Base-by-base conservation (phyloP, 2,888 invertebrate genomes). In the Clusia tigrina region DNA sequence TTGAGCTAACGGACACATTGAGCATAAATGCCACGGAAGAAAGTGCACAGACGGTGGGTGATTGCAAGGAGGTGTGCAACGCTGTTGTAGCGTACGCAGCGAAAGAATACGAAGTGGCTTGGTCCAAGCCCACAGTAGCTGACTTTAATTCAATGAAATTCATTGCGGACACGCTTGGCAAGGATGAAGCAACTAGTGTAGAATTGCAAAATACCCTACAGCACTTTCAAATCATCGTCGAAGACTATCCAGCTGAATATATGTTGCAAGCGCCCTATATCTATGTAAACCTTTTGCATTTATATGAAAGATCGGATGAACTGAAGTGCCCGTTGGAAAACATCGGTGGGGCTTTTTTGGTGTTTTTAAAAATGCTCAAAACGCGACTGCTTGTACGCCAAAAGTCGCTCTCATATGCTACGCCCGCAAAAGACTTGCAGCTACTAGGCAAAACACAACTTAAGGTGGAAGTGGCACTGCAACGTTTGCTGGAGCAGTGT, bases 221-320 rank as follows among this genome's bases (percentile, higher is more conserved):
- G 1, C 77, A 75, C 58, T 53, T 84, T 12, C 73, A 78, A 42
- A 71, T 78, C 1, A 78, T 77, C 2, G 70, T 84, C 37, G 54
- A 58, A 15, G 84, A 84, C 59, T 84, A 81, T 70, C 83, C 84
- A 1, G 69, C 76, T 0, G 84, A 84, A 56, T 82, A 80, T 62
- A 72, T 83, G 23, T 68, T 84, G 1, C 84, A 84, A 65, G 66
- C 77, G 0, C 84, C 84, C 9, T 71, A 80, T 55, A 72, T 83
- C n/a, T 79, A 79, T 32, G 74, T 76, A 0, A 69, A 73, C 12
- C 55, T 82, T 1, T 48, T 80, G 17, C 65, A 76, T 10, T 23
- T 80, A 2, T 79, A 77, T 24, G 71, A 69, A 17, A 66, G 64
- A 1, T n/a, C 2, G 2, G 1, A 12, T 37, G 61, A 60, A 0